Percentiles rank a stretch among this genome's conserved stretches.
Evolutionary conservation across 1,140 invertebrate genomes (phyloP).

Genomic region (Andricus grossulariae): DNA sequence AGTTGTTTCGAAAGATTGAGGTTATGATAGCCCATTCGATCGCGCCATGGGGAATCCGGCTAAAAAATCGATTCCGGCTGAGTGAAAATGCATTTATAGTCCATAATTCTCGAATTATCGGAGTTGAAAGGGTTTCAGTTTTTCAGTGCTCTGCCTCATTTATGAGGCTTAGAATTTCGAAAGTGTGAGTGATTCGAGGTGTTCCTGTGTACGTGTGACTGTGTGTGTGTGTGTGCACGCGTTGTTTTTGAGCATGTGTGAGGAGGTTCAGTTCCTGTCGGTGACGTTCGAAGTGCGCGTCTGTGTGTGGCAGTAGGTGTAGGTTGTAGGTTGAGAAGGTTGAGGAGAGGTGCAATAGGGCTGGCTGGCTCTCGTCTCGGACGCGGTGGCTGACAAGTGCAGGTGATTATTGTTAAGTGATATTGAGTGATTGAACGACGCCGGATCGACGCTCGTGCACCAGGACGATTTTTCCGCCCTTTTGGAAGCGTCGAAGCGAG

Average conservation of each 20-base stretch:
- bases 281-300: constrained; percentile 22
- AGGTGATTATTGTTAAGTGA: constrained; percentile 42
- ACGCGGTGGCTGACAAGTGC: constrained; percentile 54
- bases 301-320: constrained; percentile 31
- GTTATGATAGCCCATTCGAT: too few species aligned
- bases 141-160: too few species aligned
- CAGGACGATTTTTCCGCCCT: constrained; percentile 42
- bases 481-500: not conserved
- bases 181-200: not conserved
- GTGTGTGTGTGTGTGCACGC: constrained; percentile 39
- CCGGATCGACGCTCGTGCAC: constrained; percentile 39
- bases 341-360: constrained; percentile 38
- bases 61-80: too few species aligned
- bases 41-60: too few species aligned
- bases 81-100: too few species aligned
- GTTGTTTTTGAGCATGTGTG: constrained; percentile 5
- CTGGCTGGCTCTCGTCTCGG: constrained; percentile 40
- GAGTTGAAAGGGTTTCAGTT: too few species aligned
- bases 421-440: constrained; percentile 44
- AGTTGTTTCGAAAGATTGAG: too few species aligned
- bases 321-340: constrained; percentile 45
- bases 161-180: not conserved
- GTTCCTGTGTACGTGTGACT: not conserved
- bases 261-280: constrained; percentile 19
- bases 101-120: too few species aligned